A percentile compares a stretch with the other conserved stretches of the same genome.
phyloP scores from a whole-genome alignment of 2,888 invertebrate genomes.

The Tenodera sinensis region DNA sequence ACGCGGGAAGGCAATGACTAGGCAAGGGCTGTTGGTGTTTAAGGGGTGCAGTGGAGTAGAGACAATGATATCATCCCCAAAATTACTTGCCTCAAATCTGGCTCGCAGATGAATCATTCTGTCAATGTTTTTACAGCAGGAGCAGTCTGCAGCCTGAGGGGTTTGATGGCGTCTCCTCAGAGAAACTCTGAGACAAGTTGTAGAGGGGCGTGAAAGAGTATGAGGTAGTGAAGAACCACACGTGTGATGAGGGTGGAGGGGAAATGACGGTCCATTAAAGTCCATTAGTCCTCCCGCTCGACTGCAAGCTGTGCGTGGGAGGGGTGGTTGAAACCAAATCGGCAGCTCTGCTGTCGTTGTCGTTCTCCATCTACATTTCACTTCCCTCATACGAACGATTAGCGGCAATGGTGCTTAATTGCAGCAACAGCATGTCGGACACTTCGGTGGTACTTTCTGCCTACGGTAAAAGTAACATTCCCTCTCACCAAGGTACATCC shows the following conservation, averaged over 20 bases:
- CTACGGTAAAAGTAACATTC: too few species aligned
- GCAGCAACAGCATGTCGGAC: constrained; percentile 3
- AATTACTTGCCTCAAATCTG: not conserved
- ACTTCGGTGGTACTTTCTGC: not conserved
- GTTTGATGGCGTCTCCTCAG: not conserved
- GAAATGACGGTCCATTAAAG: constrained; percentile 20
- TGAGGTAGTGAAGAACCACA: not conserved
- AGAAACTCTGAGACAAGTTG: not conserved
- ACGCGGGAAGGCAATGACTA: not conserved
- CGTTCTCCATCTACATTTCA: not conserved
- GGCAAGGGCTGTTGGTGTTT: not conserved
- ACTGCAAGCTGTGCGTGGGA: not conserved
- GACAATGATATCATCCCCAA: not conserved
- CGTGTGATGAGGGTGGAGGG: not conserved
- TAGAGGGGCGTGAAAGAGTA: not conserved
- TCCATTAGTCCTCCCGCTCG: constrained; percentile 21
- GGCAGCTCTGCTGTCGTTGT: not conserved
- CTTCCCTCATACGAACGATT: constrained; percentile 4
- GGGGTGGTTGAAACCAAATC: constrained; percentile 15
- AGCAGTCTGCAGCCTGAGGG: not conserved
- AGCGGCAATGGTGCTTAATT: not conserved
- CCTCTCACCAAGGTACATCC: not conserved
- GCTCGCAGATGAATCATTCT: not conserved
- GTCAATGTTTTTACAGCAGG: not conserved
- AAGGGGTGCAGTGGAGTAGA: not conserved